Percentiles rank a stretch among this genome's conserved stretches.
Conservation (phyloP, 2,888 invertebrate genomes). For the Idaea dimidiata region DNA sequence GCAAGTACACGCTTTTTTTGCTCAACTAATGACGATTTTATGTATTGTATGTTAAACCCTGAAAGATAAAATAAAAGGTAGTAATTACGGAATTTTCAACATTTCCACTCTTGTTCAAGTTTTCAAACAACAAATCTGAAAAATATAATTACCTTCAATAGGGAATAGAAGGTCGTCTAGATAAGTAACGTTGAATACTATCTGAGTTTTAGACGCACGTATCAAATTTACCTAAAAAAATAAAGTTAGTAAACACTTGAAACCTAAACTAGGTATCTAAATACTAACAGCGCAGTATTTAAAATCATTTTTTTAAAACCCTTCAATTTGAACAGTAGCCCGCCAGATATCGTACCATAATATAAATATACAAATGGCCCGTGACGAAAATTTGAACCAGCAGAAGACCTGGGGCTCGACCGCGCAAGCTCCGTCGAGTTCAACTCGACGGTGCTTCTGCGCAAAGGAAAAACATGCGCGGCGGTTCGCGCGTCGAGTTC, state of each 20-base stretch:
- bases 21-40: conserved; percentile 23
- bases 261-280: background rate
- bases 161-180: conserved; percentile 43
- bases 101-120: background rate
- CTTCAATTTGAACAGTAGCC: too few relatives aligned
- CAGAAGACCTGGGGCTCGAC: too few relatives aligned
- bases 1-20: conserved; percentile 13
- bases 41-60: conserved; percentile 41
- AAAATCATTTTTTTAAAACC: background rate
- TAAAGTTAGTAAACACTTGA: conserved; percentile 4
- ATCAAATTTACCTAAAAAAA: conserved; percentile 39
- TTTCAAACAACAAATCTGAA: background rate
- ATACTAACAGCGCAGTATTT: background rate
- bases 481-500: too few relatives aligned
- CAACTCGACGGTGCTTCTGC: too few relatives aligned
- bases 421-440: too few relatives aligned
- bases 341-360: too few relatives aligned
- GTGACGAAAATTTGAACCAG: too few relatives aligned
- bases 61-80: conserved; percentile 14
- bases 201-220: conserved; percentile 24
- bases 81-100: background rate
- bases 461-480: too few relatives aligned
- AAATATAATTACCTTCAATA: conserved; percentile 44
- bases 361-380: too few relatives aligned
- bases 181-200: conserved; percentile 49